Evolutionary conservation across 2,888 invertebrate species (phyloP).

Genomic region (Lithophane leautieri): DNA sequence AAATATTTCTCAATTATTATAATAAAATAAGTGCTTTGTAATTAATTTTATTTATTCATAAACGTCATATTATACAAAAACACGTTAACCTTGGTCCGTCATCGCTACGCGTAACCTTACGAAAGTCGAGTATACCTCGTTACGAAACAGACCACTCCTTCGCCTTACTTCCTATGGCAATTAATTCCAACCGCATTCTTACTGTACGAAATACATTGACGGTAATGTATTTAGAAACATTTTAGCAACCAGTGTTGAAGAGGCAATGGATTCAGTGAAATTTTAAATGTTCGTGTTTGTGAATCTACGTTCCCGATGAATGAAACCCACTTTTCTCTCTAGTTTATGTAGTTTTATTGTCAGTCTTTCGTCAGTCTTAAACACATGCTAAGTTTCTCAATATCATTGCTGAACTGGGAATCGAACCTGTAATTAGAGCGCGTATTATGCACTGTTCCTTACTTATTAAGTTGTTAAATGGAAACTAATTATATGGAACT

Average conservation of each 20-base stretch:
- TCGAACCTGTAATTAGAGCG: slow-evolving; percentile 29
- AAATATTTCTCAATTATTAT: background rate
- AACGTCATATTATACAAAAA: slow-evolving; percentile 8
- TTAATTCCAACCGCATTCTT: slow-evolving; percentile 55
- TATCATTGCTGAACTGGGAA: slow-evolving; percentile 15
- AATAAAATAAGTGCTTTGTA: background rate
- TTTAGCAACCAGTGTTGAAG: background rate
- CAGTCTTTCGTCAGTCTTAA: slow-evolving; percentile 22
- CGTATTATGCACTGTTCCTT: background rate
- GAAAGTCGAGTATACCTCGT: slow-evolving; percentile 51
- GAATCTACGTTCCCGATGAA: slow-evolving; percentile 22
- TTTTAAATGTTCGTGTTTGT: slow-evolving; percentile 1
- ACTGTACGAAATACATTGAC: slow-evolving; percentile 20
- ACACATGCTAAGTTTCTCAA: slow-evolving; percentile 18
- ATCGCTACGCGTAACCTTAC: slow-evolving; percentile 31
- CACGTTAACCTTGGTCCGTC: slow-evolving; percentile 30
- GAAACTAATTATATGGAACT: background rate
- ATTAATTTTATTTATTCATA: background rate
- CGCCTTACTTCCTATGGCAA: slow-evolving; percentile 65
- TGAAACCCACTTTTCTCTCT: slow-evolving; percentile 24
- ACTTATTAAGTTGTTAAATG: slow-evolving; percentile 16
- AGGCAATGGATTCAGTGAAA: slow-evolving; percentile 21
- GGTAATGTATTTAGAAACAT: background rate
- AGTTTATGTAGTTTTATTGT: background rate
- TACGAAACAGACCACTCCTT: slow-evolving; percentile 63